These are phyloP conservation scores for Daubentonia madagascariensis DNA, from an alignment of 2,113 vertebrate species.

Conservation along the genomic window DNA sequence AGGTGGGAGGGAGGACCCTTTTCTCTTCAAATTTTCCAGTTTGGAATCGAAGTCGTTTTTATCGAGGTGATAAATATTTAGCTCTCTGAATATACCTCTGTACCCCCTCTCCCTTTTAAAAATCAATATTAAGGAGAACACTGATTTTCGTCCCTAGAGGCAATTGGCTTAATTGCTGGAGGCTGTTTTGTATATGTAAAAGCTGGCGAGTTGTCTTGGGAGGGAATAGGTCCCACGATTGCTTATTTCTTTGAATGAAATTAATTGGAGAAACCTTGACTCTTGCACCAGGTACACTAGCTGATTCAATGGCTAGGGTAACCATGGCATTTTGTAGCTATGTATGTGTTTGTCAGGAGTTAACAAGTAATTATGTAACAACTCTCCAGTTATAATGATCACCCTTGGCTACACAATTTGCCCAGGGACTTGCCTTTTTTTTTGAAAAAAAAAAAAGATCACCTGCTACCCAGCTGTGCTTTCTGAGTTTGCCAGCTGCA, in stretches of 20 bases:
- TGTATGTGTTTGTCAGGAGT: conserved; percentile 58
- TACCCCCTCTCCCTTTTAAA: background rate
- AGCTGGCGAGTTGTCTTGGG: conserved; percentile 24
- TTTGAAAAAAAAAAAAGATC: too few relatives aligned
- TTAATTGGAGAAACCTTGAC: conserved; percentile 51
- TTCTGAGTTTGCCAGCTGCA: conserved; percentile 13
- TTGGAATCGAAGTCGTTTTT: conserved; percentile 39
- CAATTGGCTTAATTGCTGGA: conserved; percentile 15
- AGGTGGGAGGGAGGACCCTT: background rate
- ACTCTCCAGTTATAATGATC: conserved; percentile 58
- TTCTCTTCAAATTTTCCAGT: background rate
- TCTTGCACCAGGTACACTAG: background rate
- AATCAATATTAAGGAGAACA: conserved; percentile 2
- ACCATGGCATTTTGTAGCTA: conserved; percentile 51
- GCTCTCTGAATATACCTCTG: background rate
- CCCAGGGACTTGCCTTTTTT: conserved; percentile 64
- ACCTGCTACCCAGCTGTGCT: conserved; percentile 63
- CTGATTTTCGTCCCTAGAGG: conserved; percentile 18
- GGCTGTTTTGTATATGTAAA: conserved; percentile 28
- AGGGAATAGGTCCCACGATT: conserved; percentile 27
- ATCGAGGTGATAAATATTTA: background rate
- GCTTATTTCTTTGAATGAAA: conserved; percentile 47
- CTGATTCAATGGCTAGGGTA: conserved; percentile 32
- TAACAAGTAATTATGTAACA: conserved; percentile 76
- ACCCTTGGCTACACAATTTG: conserved; percentile 56